phyloP scores from a whole-genome alignment of 2,113 vertebrate genomes.

The Pygoscelis antarcticus region DNA sequence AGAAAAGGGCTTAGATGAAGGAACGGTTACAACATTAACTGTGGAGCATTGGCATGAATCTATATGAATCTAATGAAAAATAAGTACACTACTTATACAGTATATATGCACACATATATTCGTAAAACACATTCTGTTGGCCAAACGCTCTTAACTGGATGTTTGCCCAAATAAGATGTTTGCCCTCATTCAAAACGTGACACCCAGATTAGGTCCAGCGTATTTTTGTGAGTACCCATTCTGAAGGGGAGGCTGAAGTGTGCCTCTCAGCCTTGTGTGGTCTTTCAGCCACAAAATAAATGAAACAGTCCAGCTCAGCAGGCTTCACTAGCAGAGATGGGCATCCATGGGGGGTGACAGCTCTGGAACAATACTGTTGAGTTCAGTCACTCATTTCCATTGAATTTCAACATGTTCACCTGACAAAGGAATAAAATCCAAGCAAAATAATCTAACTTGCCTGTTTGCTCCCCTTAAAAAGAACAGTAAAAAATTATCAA shows the following conservation, averaged over 20 bases:
- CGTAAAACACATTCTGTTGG: background rate
- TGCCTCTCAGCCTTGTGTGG: background rate
- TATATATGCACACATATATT: background rate
- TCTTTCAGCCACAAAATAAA: background rate
- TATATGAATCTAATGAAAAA: background rate
- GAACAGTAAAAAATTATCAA: background rate
- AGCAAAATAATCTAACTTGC: slow-evolving; percentile 27
- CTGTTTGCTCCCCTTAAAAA: background rate
- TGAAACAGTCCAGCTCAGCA: background rate
- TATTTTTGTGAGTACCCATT: background rate
- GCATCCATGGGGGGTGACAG: background rate
- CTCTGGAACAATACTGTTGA: background rate
- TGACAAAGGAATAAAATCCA: slow-evolving; percentile 58
- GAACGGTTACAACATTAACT: background rate
- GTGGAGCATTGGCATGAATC: background rate
- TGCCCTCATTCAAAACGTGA: background rate
- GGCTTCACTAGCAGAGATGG: background rate
- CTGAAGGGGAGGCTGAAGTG: background rate
- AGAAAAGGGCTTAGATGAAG: background rate
- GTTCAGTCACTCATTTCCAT: background rate
- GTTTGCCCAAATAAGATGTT: background rate
- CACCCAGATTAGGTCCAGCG: background rate
- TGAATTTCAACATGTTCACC: background rate
- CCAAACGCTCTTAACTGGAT: background rate
- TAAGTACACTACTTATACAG: background rate